Base-by-base conservation (phyloP, 2,888 invertebrate species). In the Chironomus riparius region DNA sequence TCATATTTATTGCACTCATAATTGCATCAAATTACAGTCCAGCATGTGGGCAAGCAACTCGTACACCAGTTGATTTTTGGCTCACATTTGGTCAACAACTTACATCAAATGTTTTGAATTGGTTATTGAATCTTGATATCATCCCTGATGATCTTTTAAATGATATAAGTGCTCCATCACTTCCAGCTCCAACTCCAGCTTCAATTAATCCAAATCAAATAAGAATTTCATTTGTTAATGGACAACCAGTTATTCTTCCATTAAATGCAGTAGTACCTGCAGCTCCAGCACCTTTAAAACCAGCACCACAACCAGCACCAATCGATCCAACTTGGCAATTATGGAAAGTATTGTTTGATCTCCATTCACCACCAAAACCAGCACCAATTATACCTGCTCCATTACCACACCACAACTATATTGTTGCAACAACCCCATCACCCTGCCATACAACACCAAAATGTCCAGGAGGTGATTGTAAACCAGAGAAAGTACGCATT, bases 401-500 rank as follows among this genome's bases (percentile, higher is more conserved):
- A 56, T 3, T 7, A 5, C 50, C 50, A n/a, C n/a, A n/a, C n/a
- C n/a, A 1, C 18, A 56, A 15, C n/a, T 56, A 1, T 4, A n/a
- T 50, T 18, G 5, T 56, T n/a, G 2, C 56, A 56, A 56, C 56
- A 18, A 56, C 56, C 4, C 4, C n/a, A 6, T 5, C 56, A 15
- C 56, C 56, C 1, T 56, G 50, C 50, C n/a, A 28, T 24, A 28
- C 38, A 10, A 10, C 38, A 38, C 38, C 38, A 38, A 38, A 18
- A 15, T 56, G 56, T 7, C 4, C 0, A 18, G 56, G 56, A 15
- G 10, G 10, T 13, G 24, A 22, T 4, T 71, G 71, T n/a, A 6
- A 71, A 71, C 71, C 71, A 7, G 56, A 71, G 13, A 50, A 56
- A n/a, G 71, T 71, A 6, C 13, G 48, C 13, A 71, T 71, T 24